phyloP scores from a whole-genome alignment of 2,888 invertebrate species.

The Carpatolechia fugitivella region DNA sequence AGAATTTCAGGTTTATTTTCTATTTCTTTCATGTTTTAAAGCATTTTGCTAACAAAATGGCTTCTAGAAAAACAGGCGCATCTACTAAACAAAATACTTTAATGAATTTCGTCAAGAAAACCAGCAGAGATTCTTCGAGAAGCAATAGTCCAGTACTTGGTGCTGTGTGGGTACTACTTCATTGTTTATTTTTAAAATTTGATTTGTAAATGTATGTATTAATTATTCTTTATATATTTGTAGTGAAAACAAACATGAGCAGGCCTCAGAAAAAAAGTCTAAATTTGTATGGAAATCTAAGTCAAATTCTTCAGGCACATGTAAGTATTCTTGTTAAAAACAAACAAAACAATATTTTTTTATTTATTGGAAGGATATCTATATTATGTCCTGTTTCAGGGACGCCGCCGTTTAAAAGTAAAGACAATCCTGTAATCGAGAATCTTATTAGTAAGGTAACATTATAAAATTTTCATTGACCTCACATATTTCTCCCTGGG shows the following conservation, averaged over 20 bases:
- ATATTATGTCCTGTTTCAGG: conserved; percentile 36
- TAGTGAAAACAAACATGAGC: conserved; percentile 38
- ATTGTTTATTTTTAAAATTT: not conserved
- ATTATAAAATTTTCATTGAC: not conserved
- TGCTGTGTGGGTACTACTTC: conserved; percentile 18
- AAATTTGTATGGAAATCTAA: conserved; percentile 62
- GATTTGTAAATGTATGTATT: not conserved
- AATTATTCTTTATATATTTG: conserved; percentile 9
- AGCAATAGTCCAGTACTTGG: conserved; percentile 29
- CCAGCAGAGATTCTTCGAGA: conserved; percentile 30
- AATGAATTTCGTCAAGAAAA: conserved; percentile 50
- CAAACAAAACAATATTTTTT: too few relatives aligned
- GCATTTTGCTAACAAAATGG: conserved; percentile 26
- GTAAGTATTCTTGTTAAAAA: too few relatives aligned
- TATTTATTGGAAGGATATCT: too few relatives aligned
- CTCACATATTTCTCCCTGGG: too few relatives aligned
- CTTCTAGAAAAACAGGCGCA: conserved; percentile 31
- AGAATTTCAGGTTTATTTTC: not conserved
- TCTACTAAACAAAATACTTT: conserved; percentile 45
- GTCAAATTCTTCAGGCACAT: conserved; percentile 31
- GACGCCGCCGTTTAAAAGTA: conserved; percentile 49
- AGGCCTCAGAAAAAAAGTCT: conserved; percentile 45
- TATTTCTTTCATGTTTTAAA: not conserved
- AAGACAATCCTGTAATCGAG: not conserved
- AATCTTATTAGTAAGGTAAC: not conserved